A percentile compares a stretch with the other conserved stretches of the same genome.
Conservation (phyloP, 2,797 vertebrate species). For the Eremophila alpestris region DNA sequence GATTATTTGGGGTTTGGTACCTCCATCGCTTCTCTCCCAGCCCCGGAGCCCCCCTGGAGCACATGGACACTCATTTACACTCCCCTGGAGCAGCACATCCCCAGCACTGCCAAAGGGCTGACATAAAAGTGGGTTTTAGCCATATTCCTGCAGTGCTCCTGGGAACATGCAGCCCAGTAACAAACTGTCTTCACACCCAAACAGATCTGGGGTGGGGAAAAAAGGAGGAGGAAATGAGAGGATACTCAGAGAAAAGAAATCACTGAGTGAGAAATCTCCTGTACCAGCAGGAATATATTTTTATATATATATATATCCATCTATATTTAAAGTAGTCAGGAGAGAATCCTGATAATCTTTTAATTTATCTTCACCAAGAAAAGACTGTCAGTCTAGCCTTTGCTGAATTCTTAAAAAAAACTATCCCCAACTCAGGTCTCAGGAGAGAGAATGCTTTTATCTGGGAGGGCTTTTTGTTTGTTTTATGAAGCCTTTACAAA, state of each 20-base stretch:
- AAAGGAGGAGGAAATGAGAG: not conserved
- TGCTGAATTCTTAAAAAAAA: not conserved
- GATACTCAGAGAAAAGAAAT: not conserved
- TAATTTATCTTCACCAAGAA: not conserved
- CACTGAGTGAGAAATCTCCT: not conserved
- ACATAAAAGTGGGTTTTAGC: not conserved
- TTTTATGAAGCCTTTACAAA: not conserved
- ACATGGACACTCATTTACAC: not conserved
- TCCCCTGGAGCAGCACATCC: not conserved
- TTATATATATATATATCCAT: not conserved
- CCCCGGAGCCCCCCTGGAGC: not conserved
- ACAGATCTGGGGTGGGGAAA: not conserved
- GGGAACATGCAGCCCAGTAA: not conserved
- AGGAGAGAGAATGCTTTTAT: not conserved
- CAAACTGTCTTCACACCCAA: not conserved
- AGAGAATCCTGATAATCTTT: not conserved
- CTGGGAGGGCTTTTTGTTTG: not conserved
- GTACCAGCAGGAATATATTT: not conserved
- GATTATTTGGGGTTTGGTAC: not conserved
- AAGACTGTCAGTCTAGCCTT: not conserved
- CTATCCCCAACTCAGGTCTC: not conserved
- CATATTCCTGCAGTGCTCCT: not conserved
- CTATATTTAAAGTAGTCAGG: not conserved
- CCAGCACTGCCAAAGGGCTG: not conserved
- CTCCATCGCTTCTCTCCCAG: not conserved